Conservation (phyloP, 2,797 vertebrate species). For the Rhadinocentrus ornatus region DNA sequence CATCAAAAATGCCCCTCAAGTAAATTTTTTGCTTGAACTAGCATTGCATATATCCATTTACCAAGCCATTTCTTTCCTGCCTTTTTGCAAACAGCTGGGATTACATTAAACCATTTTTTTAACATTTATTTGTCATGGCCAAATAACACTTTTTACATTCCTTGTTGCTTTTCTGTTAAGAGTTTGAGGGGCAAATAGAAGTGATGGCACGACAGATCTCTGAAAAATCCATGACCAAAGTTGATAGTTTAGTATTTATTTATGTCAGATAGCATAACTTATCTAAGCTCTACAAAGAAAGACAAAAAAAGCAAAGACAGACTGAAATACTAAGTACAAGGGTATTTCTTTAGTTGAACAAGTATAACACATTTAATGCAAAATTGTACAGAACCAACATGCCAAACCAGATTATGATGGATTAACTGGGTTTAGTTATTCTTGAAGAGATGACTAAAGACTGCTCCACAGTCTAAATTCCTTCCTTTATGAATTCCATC, state of each 20-base stretch:
- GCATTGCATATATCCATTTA: slow-evolving; percentile 9
- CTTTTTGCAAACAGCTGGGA: not conserved
- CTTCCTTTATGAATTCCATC: not conserved
- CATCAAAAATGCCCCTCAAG: slow-evolving; percentile 22
- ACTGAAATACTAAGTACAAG: not conserved
- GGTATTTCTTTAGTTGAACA: no score
- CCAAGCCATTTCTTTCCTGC: slow-evolving; percentile 1
- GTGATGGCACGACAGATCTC: not conserved
- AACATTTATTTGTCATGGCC: slow-evolving; percentile 2
- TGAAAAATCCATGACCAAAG: not conserved
- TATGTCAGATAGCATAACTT: not conserved
- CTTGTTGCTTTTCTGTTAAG: slow-evolving; percentile 6
- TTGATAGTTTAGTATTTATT: not conserved
- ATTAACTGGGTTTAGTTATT: not conserved
- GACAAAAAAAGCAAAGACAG: not conserved
- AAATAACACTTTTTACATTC: not conserved
- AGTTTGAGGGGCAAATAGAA: not conserved
- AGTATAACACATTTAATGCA: not conserved
- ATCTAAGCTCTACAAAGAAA: not conserved
- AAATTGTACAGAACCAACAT: not conserved
- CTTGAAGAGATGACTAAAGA: not conserved
- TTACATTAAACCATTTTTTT: not conserved
- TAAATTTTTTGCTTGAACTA: slow-evolving; percentile 16
- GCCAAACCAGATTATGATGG: not conserved
- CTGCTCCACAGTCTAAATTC: not conserved